phyloP scores from a whole-genome alignment of 2,113 vertebrate species.

The Gorsachius goisagi region DNA sequence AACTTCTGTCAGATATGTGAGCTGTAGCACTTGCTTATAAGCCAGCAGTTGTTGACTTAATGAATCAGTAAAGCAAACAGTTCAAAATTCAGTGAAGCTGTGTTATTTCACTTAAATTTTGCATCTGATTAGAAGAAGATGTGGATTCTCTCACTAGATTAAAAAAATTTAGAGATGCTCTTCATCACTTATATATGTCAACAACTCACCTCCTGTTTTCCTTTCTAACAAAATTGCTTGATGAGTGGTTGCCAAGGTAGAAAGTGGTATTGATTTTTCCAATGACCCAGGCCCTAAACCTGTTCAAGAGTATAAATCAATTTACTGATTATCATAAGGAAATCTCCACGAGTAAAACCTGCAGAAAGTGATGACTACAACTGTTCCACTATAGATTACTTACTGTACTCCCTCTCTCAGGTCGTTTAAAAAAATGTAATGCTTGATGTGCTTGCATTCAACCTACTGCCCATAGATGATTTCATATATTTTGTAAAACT shows the following conservation, averaged over 20 bases:
- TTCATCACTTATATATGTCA: background rate
- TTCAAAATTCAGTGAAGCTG: background rate
- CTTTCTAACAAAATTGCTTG: background rate
- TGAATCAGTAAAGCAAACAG: background rate
- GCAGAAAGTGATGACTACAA: background rate
- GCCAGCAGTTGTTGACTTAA: background rate
- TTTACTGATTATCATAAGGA: background rate
- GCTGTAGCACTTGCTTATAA: background rate
- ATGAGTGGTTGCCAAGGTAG: background rate
- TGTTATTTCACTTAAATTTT: background rate
- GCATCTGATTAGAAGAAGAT: background rate
- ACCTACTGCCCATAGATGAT: background rate
- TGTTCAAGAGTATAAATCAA: background rate
- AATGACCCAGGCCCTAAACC: background rate
- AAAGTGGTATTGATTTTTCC: background rate
- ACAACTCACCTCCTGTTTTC: background rate
- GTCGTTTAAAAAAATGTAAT: background rate
- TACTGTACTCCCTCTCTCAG: background rate
- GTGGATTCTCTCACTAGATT: background rate
- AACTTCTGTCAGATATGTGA: background rate
- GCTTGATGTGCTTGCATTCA: background rate
- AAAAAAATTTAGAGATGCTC: background rate
- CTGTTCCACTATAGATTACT: background rate
- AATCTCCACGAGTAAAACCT: background rate
- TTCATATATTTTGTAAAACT: background rate